Evolutionary conservation across 2,797 vertebrate genomes (phyloP), one percentile per base, ranked within the genome.

Genomic region (Rousettus madagascariensis): DNA sequence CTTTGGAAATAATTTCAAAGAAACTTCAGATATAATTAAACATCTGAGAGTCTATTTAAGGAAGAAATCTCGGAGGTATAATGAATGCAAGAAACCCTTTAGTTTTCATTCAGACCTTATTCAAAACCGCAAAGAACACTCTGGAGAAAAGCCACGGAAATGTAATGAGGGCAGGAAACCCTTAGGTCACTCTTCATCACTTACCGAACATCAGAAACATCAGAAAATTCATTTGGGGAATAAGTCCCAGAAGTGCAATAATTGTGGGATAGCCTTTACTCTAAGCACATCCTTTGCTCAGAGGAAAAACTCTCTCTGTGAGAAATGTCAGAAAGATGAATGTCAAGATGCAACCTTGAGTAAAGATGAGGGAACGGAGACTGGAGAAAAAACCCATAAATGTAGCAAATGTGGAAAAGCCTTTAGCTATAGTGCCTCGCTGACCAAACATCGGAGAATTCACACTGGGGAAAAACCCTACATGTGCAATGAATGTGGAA

Each of bases 401-500:
- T 98, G 98, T 71, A 92, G 55, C 17, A 97, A 95, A 72, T 98
- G 98, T 82, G 97, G 96, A 8, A 98, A 98, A 92, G 53, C 71
- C 49, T 97, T 97, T 33, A 65, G 26, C 30, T 80, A 59, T 12
- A 90, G 53, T 9, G 33, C 84, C 66, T 94, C 95, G 5, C 33
- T 96, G 36, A 79, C 87, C 51, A 92, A 85, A 68, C 80, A 96
- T 15, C 68, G 43, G 75, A 88, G 77, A 49, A 93, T 53, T 55
- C 93, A 93, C n/a, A 78, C 80, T 30, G 95, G 92, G 17, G 97
- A 96, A 15, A 97, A 95, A 12, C 66, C 85, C 10, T 87, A 36
- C 7, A 9, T 94, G 80, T 98, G 97, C 41, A 26, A 36, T 30
- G 95, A 96, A 26, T 98, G 97, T 91, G 91, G 91, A n/a, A 97